Percentiles rank a stretch among this genome's conserved stretches.
phyloP scores from a whole-genome alignment of 2,113 vertebrate species.

The Oriolus oriolus region DNA sequence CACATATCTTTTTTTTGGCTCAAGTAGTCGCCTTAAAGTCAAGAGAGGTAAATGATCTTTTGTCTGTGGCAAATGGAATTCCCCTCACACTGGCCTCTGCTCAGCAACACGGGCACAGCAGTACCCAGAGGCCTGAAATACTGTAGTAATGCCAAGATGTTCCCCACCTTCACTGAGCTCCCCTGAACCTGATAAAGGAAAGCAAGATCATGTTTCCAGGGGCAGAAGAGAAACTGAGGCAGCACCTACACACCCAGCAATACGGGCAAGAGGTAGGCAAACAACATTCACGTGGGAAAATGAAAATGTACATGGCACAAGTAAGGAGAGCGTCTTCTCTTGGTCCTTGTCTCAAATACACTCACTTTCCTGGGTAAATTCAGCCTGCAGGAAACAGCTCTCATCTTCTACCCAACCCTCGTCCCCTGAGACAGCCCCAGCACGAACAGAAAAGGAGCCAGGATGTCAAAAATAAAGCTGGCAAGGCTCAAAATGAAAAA shows the following conservation, averaged over 20 bases:
- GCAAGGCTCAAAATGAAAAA: conserved; percentile 15
- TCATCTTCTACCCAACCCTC: neutral
- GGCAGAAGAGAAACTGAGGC: neutral
- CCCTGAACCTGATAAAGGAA: neutral
- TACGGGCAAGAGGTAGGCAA: neutral
- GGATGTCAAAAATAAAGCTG: neutral
- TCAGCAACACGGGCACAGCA: neutral
- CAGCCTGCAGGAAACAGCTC: neutral
- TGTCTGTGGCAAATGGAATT: conserved; percentile 36
- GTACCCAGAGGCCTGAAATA: neutral
- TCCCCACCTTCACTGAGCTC: neutral
- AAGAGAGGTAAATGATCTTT: neutral
- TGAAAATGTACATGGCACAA: neutral
- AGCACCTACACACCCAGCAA: neutral
- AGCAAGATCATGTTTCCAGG: neutral
- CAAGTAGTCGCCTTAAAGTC: neutral
- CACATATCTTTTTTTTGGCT: neutral
- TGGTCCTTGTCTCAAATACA: neutral
- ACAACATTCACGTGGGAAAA: neutral
- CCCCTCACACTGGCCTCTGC: neutral
- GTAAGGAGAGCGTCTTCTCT: neutral
- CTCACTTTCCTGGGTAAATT: neutral
- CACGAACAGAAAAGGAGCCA: neutral
- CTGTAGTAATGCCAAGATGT: neutral
- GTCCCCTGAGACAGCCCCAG: neutral